Base-by-base conservation (phyloP, 2,888 invertebrate species). In the Atrina japonica region DNA sequence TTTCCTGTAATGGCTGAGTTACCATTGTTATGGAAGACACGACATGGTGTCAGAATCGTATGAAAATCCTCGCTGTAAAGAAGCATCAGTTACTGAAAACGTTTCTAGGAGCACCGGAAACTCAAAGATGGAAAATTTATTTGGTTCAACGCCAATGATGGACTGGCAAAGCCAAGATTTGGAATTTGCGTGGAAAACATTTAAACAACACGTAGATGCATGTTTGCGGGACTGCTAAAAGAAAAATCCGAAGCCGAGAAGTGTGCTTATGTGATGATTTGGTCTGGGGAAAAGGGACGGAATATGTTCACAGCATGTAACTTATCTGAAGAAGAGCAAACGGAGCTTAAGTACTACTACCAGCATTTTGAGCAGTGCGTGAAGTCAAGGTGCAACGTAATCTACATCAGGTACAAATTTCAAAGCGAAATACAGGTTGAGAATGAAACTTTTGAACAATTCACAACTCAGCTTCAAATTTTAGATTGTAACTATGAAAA, bases 251-350 rank as follows among this genome's bases (percentile, higher is more conserved):
- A 76, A 30, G 61, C 56, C 50, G 64, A 65, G 0, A 52, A 72
- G 35, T 74, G 70, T 35, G 60, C 64, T 21, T 75, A 72, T 45
- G 45, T 75, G 18, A 66, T 75, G 69, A 55, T 70, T 16, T 75
- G 69, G 77, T 41, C 66, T n/a, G 77, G 74, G 0, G 74, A 72
- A 50, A 72, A 69, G 41, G 75, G 75, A 1, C 27, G 77, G 2
- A 52, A 68, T 16, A 71, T 74, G 11, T 74, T 43, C 29, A 49
- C 64, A 0, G 71, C 74, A 14, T 71, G 65, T 68, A 66, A 45
- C 25, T 1, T 76, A 3, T 58, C 47, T 14, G 71, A 43, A 5
- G 71, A 71, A 5, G 56, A 74, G 29, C 43, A 35, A 27, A 77
- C 72, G 53, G n/a, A 21, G 18, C 47, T 72, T 2, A 21, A 64